These are phyloP conservation scores for Eristalis tenax DNA, from an alignment of 2,888 invertebrate species.

Conservation along the genomic window DNA sequence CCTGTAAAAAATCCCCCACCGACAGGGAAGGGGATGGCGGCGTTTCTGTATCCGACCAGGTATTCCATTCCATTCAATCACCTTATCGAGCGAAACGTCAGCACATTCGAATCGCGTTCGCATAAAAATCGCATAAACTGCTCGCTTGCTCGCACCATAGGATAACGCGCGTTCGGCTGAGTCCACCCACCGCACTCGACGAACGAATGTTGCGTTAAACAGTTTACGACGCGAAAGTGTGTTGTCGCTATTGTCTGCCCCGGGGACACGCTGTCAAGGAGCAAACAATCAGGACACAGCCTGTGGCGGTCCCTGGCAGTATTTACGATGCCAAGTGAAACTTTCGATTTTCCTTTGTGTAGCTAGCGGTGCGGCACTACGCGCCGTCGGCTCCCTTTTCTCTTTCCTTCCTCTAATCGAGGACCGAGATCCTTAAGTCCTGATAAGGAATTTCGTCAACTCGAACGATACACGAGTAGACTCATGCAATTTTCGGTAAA, in stretches of 20 bases:
- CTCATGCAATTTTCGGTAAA: slow-evolving; percentile 50
- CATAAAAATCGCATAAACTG: slow-evolving; percentile 67
- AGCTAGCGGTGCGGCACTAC: neutral
- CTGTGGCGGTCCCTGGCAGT: slow-evolving; percentile 7
- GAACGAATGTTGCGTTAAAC: slow-evolving; percentile 42
- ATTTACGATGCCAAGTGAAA: slow-evolving; percentile 66
- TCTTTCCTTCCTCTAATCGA: slow-evolving; percentile 18
- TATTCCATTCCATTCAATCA: slow-evolving; percentile 63
- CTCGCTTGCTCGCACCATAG: slow-evolving; percentile 22
- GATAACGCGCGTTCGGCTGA: slow-evolving; percentile 5
- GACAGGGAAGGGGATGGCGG: neutral
- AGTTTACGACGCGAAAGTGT: slow-evolving; percentile 66
- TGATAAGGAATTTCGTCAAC: slow-evolving; percentile 59
- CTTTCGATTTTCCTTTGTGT: slow-evolving; percentile 51
- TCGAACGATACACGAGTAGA: slow-evolving; percentile 46
- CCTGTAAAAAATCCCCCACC: slow-evolving; percentile 46
- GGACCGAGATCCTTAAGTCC: slow-evolving; percentile 60
- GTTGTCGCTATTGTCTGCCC: slow-evolving; percentile 63
- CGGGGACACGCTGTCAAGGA: slow-evolving; percentile 5
- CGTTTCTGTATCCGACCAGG: slow-evolving; percentile 18
- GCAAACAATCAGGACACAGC: slow-evolving; percentile 18
- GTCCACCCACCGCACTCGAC: neutral
- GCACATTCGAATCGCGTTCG: slow-evolving; percentile 68
- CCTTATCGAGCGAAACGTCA: slow-evolving; percentile 69
- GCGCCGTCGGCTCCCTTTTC: neutral